Conservation (phyloP, 2,797 vertebrate genomes). For the Acomys russatus region DNA sequence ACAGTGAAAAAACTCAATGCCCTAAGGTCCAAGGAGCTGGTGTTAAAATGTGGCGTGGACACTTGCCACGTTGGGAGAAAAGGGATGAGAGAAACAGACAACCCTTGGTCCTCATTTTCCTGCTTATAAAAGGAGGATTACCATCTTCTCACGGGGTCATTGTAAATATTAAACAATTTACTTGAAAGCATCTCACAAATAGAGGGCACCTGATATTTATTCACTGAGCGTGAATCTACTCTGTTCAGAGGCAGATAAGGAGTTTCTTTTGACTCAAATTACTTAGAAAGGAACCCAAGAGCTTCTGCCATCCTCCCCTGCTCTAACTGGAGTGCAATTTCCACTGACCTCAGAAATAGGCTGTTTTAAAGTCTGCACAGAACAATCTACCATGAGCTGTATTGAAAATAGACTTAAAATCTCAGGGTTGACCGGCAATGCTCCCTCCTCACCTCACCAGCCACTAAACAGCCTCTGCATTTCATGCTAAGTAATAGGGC, state of each 20-base stretch:
- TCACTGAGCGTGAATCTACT: slow-evolving; percentile 63
- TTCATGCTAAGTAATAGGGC: slow-evolving; percentile 12
- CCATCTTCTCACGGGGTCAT: slow-evolving; percentile 40
- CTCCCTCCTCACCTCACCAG: neutral
- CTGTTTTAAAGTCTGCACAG: slow-evolving; percentile 38
- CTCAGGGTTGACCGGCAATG: neutral
- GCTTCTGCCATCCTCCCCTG: neutral
- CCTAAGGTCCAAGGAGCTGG: slow-evolving; percentile 30
- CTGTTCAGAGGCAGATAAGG: slow-evolving; percentile 63
- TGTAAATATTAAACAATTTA: slow-evolving; percentile 71
- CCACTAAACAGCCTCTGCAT: neutral
- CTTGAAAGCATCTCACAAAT: slow-evolving; percentile 67
- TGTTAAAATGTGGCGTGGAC: slow-evolving; percentile 20
- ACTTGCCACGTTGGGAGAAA: neutral
- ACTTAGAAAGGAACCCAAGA: slow-evolving; percentile 57
- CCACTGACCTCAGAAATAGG: slow-evolving; percentile 60
- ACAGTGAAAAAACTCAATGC: neutral
- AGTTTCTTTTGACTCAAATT: slow-evolving; percentile 54
- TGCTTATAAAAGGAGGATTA: slow-evolving; percentile 53
- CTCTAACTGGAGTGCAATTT: slow-evolving; percentile 30
- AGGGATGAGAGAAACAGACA: slow-evolving; percentile 6
- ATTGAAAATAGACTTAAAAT: slow-evolving; percentile 60
- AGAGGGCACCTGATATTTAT: slow-evolving; percentile 64
- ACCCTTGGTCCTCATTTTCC: slow-evolving; percentile 46
- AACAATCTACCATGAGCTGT: slow-evolving; percentile 43